Conservation (phyloP, 2,797 vertebrate genomes). For the Chrosomus eos region DNA sequence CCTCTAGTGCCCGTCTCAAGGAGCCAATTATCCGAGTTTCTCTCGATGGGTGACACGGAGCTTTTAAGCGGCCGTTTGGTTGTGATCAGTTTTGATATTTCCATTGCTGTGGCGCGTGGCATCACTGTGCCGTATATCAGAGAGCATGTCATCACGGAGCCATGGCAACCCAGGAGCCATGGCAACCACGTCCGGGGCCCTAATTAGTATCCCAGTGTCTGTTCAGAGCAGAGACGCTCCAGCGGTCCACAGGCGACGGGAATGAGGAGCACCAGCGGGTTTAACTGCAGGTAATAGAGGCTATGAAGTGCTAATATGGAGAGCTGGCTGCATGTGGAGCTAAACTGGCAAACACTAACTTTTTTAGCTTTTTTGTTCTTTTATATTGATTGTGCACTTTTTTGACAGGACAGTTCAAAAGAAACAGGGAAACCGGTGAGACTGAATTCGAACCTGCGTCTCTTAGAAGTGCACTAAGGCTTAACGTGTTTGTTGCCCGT, state of each 20-base stretch:
- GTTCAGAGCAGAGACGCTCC: constrained; percentile 41
- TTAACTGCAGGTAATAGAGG: neutral
- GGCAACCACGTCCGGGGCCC: constrained; percentile 57
- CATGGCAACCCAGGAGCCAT: constrained; percentile 60
- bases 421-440: neutral
- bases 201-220: constrained; percentile 62
- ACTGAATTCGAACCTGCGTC: neutral
- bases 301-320: neutral
- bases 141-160: constrained; percentile 36
- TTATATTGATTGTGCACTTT: neutral
- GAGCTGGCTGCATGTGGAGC: neutral
- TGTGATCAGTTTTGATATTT: constrained; percentile 21
- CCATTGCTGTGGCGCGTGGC: neutral
- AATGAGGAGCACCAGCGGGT: neutral
- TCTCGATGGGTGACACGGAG: neutral
- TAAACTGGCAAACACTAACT: neutral
- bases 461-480: neutral
- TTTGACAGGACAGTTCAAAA: neutral
- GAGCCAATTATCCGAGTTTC: constrained; percentile 38
- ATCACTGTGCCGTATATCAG: constrained; percentile 11
- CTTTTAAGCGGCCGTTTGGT: neutral
- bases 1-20: constrained; percentile 11
- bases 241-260: neutral
- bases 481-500: neutral
- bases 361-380: neutral